phyloP scores from a whole-genome alignment of 2,888 invertebrate genomes.

The Clunio marinus region DNA sequence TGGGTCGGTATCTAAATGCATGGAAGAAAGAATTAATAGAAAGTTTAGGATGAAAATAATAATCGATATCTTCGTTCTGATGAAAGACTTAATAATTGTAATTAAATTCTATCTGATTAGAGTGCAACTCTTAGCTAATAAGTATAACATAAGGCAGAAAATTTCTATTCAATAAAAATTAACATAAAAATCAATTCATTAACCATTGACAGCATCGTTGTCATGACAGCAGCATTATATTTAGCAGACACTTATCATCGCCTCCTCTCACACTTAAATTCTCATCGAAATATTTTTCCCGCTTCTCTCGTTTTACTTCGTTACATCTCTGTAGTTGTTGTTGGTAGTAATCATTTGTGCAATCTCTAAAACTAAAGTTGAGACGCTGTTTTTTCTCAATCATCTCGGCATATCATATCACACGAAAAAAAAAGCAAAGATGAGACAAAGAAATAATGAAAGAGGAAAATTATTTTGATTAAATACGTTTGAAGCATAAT shows the following conservation, averaged over 20 bases:
- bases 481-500: conserved; percentile 39
- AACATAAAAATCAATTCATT: too few relatives aligned
- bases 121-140: too few relatives aligned
- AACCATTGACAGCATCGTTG: conserved; percentile 21
- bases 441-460: conserved; percentile 18
- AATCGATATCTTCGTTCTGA: too few relatives aligned
- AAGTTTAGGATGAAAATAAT: not conserved
- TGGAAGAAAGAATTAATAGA: too few relatives aligned
- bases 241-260: not conserved
- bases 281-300: conserved; percentile 9
- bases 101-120: too few relatives aligned
- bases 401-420: conserved; percentile 8
- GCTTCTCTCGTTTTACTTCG: conserved; percentile 6
- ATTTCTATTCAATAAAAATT: too few relatives aligned
- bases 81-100: too few relatives aligned
- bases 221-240: not conserved
- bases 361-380: conserved; percentile 20
- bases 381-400: not conserved
- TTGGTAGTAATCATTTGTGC: conserved; percentile 7
- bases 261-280: not conserved
- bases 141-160: too few relatives aligned
- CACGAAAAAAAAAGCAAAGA: conserved; percentile 5
- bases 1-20: not conserved
- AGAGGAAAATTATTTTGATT: conserved; percentile 38
- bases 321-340: not conserved